Evolutionary conservation across 1,140 invertebrate species (phyloP).

Genomic region (Asbolus verrucosus): DNA sequence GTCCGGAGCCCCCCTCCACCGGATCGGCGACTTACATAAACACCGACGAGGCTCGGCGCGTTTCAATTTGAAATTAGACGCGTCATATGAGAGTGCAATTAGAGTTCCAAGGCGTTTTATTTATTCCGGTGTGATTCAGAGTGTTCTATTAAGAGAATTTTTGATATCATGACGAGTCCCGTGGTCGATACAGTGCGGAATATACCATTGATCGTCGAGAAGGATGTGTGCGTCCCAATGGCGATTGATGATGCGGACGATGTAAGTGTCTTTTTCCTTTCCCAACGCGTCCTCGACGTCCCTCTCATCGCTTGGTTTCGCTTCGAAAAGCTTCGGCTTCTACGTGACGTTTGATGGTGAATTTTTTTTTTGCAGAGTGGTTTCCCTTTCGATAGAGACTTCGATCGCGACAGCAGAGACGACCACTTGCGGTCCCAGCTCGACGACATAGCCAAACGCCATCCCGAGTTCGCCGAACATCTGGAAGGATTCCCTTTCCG

Average conservation of each 20-base stretch:
- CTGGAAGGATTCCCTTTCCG: constrained; percentile 66
- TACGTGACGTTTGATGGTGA: constrained; percentile 20
- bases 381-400: constrained; percentile 75
- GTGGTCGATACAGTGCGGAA: constrained; percentile 46
- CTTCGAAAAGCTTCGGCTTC: neutral
- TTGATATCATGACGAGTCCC: constrained; percentile 12
- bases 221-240: constrained; percentile 45
- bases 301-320: too few relatives aligned
- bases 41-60: neutral
- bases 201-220: constrained; percentile 49
- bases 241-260: constrained; percentile 25
- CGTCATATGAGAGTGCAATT: neutral
- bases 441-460: constrained; percentile 70
- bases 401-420: constrained; percentile 70
- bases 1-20: constrained; percentile 10
- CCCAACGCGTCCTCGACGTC: neutral
- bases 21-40: neutral
- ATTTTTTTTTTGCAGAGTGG: constrained; percentile 69
- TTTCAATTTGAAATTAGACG: neutral
- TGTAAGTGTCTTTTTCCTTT: constrained; percentile 8
- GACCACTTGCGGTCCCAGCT: constrained; percentile 69
- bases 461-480: constrained; percentile 74
- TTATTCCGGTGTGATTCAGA: constrained; percentile 16
- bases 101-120: constrained; percentile 6
- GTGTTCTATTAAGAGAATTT: neutral